Base-by-base conservation (phyloP, 2,113 vertebrate genomes). In the Monopterus albus region DNA sequence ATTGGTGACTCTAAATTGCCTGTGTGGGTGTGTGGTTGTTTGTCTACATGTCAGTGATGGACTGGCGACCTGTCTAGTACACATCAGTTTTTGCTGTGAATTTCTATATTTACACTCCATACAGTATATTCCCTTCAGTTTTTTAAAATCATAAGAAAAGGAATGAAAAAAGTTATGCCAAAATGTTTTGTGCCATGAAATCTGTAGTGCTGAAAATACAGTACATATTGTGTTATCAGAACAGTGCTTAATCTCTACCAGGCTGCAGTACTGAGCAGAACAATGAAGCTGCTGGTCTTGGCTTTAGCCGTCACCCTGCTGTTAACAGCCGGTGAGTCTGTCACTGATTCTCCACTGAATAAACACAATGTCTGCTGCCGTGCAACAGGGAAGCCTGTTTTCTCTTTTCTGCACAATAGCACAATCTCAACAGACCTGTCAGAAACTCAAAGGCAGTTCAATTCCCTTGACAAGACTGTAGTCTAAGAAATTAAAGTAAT, bases 241-340 rank as follows among this genome's bases (percentile, higher is more conserved):
- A 17, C 14, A 60, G 72, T 72, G 62, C 52, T 76, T 70, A 67
- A 39, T 78, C 43, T 68, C 13, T 33, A 50, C 6, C 0, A 72
- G 75, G 57, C 45, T 72, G 26, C 67, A 56, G 28, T 2, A 31
- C 4, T 57, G 47, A 55, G 38, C 70, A 68, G 70, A 70, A 87
- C n/a, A 25, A 93, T 93, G 92, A 93, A 87, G 88, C 11, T 88
- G 50, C 46, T 91, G 64, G 17, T 85, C 12, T 78, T 93, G 55
- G 75, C 75, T 55, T 35, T 91, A 31, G 39, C 72, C 53, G 21
- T 89, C 4, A 10, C 72, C 36, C 75, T 93, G 74, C 71, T 91
- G 75, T 83, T 91, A 60, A 42, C 90, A 67, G 82, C 79, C 28
- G 87, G 92, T 93, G 73, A 90, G 92, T 89, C 51, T 81, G 76